A percentile compares a stretch with the other conserved stretches of the same genome.
Conservation (phyloP, 2,113 vertebrate species). For the Marmota flaviventris region DNA sequence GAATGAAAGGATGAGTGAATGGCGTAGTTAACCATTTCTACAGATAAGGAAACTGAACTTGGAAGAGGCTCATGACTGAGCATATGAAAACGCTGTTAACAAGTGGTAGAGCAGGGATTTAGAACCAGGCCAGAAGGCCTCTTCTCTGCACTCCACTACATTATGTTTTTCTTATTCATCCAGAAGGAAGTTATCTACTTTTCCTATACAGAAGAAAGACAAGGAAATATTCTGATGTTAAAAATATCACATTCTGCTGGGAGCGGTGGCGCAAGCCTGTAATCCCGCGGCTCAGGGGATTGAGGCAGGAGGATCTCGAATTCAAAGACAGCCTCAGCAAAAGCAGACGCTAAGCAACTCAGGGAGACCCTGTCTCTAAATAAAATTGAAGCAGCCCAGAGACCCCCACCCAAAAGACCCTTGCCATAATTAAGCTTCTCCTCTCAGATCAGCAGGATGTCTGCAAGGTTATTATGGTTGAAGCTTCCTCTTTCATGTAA, state of each 20-base stretch:
- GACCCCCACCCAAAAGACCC: too few relatives aligned
- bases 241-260: neutral
- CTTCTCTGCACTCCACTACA: neutral
- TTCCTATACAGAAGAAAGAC: neutral
- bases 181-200: neutral
- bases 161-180: neutral
- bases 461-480: too few relatives aligned
- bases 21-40: neutral
- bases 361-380: too few relatives aligned
- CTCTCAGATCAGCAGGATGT: too few relatives aligned
- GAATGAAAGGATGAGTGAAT: neutral
- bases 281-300: too few relatives aligned
- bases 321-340: too few relatives aligned
- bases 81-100: neutral
- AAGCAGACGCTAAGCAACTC: too few relatives aligned
- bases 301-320: too few relatives aligned
- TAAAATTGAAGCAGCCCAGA: too few relatives aligned
- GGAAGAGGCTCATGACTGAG: neutral
- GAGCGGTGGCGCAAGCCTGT: too few relatives aligned
- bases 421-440: too few relatives aligned
- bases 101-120: neutral
- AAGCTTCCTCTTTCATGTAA: too few relatives aligned
- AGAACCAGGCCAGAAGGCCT: neutral
- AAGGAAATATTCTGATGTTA: conserved; percentile 12
- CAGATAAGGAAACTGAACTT: neutral